Base-by-base conservation (phyloP, 1,140 invertebrate species). In the Radopholus similis region DNA sequence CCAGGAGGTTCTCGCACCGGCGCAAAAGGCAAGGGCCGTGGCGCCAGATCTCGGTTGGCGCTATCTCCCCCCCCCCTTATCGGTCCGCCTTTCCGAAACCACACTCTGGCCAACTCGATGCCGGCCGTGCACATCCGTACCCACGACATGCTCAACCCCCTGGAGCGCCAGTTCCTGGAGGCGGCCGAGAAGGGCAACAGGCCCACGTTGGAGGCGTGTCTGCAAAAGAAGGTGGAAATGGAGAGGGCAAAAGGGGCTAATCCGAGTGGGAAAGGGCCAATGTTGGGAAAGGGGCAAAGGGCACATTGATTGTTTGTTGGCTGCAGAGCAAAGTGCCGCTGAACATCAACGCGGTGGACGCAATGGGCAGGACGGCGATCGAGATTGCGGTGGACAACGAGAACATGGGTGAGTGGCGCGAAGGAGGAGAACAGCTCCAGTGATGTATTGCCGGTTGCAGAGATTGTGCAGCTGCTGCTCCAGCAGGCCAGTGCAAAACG, bases 281-380 rank as follows among this genome's bases (percentile, higher is more conserved):
- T 51, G 5, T 57, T 57, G 62, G 42, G 64, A 65, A 72, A 11
- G 13, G 8, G 15, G 75, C 44, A 23, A 47, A 26, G 26, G 35
- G 9, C 23, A 57, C 9, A 49, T 42, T 77, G 28, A 9, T 54
- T 71, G n/a, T 18, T 77, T 72, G 9, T n/a, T 21, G 11, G 18
- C 73, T 76, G 32, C 54, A 76, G 66, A 67, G 57, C 13, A 77
- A 71, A 30, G 72, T 66, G 6, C 82, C 85, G 0, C 84, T 87
- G n/a, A 86, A 87, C 71, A 84, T 87, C 18, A 87, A 87, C 81
- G 86, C 85, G 68, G 85, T 86, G 1, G 84, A 87, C 75, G 85
- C 87, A 73, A 78, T 87, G 58, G 86, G 86, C 0, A 77, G 86
- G 18, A 86, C 86, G 9, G 86, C 86, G 51, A 84, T 87, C 26